Conservation (phyloP, 2,113 vertebrate species). For the Bujurquina vittata region DNA sequence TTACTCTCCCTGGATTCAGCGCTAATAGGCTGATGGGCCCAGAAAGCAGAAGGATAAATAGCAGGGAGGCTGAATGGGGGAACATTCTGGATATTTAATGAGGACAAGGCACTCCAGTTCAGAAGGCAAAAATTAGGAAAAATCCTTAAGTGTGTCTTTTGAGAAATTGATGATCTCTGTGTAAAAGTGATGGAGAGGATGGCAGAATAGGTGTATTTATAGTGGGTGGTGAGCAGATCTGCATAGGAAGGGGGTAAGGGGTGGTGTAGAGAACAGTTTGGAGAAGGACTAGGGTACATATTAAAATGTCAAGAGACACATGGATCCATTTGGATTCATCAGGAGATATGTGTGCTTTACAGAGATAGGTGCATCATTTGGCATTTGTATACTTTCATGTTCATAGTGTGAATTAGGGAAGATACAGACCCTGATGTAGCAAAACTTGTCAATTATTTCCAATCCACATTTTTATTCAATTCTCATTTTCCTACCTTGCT, state of each 20-base stretch:
- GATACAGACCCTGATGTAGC: background rate
- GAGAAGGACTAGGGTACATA: constrained; percentile 40
- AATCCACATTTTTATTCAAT: constrained; percentile 7
- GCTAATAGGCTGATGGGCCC: constrained; percentile 20
- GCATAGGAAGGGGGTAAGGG: constrained; percentile 71
- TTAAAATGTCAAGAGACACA: constrained; percentile 22
- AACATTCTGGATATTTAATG: constrained; percentile 27
- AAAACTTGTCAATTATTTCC: constrained; percentile 16
- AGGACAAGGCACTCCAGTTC: constrained; percentile 10
- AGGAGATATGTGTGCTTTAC: constrained; percentile 39
- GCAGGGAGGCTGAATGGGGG: constrained; percentile 6
- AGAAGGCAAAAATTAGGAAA: background rate
- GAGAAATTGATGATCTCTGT: constrained; percentile 33
- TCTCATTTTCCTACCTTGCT: background rate
- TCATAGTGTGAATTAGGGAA: constrained; percentile 42
- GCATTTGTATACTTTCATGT: background rate
- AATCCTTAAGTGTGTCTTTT: constrained; percentile 17
- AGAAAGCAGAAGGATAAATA: constrained; percentile 63
- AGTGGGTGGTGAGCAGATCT: constrained; percentile 69
- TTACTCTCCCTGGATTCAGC: constrained; percentile 12
- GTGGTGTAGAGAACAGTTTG: constrained; percentile 46
- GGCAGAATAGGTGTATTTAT: constrained; percentile 77
- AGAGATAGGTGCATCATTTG: background rate
- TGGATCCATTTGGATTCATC: constrained; percentile 24
- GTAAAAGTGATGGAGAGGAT: constrained; percentile 49